phyloP scores from a whole-genome alignment of 2,797 vertebrate species.

The Sus cebifrons region DNA sequence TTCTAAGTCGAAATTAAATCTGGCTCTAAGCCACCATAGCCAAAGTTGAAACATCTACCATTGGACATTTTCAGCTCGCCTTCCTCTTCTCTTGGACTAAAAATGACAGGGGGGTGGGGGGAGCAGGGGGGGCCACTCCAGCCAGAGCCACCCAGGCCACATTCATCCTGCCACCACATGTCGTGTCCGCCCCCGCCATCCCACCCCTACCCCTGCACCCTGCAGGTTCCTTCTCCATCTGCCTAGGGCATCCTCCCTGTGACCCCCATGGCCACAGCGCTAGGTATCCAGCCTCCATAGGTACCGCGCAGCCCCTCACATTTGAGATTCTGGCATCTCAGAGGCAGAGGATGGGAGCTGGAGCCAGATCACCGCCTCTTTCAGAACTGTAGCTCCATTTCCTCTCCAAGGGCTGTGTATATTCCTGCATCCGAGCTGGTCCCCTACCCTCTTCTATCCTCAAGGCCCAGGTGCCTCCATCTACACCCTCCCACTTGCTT shows the following conservation, averaged over 20 bases:
- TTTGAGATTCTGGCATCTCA: background rate
- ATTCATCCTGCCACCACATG: background rate
- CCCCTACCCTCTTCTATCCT: background rate
- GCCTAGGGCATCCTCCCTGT: background rate
- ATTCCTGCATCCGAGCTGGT: background rate
- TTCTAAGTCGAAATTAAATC: slow-evolving; percentile 35
- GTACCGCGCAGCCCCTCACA: too few relatives aligned
- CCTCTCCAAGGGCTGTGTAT: background rate
- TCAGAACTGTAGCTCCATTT: background rate
- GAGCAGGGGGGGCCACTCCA: background rate
- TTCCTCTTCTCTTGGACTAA: background rate
- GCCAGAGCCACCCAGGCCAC: background rate
- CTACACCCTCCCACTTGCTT: background rate
- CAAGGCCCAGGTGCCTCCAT: background rate
- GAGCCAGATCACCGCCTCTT: too few relatives aligned
- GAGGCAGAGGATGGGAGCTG: background rate
- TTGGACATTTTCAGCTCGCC: background rate
- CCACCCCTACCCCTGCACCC: too few relatives aligned
- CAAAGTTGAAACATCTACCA: background rate
- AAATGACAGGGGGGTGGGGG: background rate
- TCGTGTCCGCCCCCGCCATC: background rate
- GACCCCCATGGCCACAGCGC: background rate
- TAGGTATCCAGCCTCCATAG: background rate
- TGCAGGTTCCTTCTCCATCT: rapidly evolving
- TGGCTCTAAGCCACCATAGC: background rate